These are phyloP conservation scores for Octopus bimaculoides DNA, from an alignment of 1,140 invertebrate genomes.

Conservation along the genomic window DNA sequence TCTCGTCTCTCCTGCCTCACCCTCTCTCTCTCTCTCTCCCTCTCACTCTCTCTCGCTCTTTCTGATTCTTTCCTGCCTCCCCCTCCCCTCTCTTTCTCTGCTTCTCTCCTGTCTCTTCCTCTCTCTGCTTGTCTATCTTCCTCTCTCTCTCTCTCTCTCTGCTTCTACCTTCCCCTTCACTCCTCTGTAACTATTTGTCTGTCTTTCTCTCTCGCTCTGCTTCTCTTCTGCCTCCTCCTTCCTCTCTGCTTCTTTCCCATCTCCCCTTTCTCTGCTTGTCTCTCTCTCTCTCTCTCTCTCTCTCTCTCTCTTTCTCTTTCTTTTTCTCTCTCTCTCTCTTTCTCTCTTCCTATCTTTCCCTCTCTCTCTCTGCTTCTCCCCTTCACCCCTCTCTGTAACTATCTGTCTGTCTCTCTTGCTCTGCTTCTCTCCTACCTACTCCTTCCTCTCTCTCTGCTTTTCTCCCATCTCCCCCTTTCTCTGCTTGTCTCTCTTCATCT, in stretches of 20 bases:
- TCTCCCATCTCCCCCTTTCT: no score
- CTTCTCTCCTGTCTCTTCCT: not conserved
- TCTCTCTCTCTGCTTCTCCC: no score
- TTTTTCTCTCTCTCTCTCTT: slow-evolving; percentile 3
- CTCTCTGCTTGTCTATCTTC: not conserved
- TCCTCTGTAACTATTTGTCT: no score
- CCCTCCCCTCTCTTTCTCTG: not conserved
- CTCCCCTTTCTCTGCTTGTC: slow-evolving; percentile 2
- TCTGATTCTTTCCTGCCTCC: no score
- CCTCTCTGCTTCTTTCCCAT: not conserved
- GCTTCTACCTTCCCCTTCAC: not conserved
- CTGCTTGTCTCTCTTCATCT: no score
- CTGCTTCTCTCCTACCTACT: no score
- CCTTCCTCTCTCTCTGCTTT: no score
- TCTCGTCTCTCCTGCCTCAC: not conserved
- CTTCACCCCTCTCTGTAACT: no score
- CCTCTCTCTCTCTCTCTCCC: not conserved
- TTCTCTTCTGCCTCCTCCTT: not conserved
- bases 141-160: not conserved
- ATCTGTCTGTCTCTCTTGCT: no score
- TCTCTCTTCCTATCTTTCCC: no score
- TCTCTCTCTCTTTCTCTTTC: slow-evolving; percentile 3
- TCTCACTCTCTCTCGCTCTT: not conserved
- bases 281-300: slow-evolving; percentile 3
- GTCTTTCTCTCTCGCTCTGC: not conserved